phyloP scores from a whole-genome alignment of 2,113 vertebrate genomes.

The Albula glossodonta region DNA sequence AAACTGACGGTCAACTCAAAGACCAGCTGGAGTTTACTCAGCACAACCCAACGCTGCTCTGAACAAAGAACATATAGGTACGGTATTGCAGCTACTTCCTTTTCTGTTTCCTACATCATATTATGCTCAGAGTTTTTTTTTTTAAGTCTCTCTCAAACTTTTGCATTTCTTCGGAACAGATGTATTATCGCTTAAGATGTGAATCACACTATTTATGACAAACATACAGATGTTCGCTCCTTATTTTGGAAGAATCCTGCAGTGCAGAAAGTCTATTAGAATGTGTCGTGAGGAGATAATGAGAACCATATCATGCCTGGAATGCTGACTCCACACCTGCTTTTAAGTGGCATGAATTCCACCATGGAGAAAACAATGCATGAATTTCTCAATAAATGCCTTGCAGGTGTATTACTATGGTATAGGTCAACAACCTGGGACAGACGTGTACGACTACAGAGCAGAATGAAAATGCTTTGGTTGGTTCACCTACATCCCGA shows the following conservation, averaged over 20 bases:
- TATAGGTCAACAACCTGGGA: background rate
- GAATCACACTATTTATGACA: conserved; percentile 9
- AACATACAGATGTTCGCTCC: conserved; percentile 5
- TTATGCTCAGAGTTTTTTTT: background rate
- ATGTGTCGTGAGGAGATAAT: background rate
- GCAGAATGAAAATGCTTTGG: background rate
- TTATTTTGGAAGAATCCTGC: conserved; percentile 5
- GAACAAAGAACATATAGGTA: background rate
- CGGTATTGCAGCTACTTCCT: background rate
- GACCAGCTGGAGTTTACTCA: background rate
- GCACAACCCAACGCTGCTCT: background rate
- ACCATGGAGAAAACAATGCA: background rate
- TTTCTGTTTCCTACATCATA: background rate
- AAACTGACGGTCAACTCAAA: background rate
- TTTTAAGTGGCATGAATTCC: background rate
- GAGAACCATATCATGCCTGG: background rate
- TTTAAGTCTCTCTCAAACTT: background rate
- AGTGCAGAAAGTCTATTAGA: background rate
- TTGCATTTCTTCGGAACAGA: background rate
- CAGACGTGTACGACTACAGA: no score
- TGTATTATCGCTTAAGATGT: background rate
- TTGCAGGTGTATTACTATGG: background rate
- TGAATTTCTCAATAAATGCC: background rate
- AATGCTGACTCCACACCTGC: background rate
- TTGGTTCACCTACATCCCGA: background rate